These are phyloP conservation scores for Lamproptera curius DNA, from an alignment of 2,888 invertebrate species.

Conservation along the genomic window DNA sequence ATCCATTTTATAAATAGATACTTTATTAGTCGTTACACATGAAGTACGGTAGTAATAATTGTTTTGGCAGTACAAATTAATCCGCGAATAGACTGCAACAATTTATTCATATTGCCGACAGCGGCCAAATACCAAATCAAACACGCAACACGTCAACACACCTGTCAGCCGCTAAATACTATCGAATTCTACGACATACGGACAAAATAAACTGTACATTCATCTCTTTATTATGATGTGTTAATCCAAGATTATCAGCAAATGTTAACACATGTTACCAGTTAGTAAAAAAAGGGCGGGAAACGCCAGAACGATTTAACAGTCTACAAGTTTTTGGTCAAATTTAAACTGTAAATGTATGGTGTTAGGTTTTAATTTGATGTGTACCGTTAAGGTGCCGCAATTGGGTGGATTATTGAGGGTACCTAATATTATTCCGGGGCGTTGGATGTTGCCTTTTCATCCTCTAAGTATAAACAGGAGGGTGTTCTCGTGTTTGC, in stretches of 20 bases:
- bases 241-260: conserved; percentile 77
- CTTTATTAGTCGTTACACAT: no score
- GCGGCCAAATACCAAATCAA: conserved; percentile 36
- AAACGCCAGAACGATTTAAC: conserved; percentile 35
- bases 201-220: conserved; percentile 71
- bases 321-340: conserved; percentile 10
- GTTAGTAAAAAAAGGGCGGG: conserved; percentile 64
- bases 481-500: conserved; percentile 71
- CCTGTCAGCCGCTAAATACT: conserved; percentile 64
- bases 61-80: conserved; percentile 10
- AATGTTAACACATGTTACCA: conserved; percentile 78
- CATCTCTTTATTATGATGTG: conserved; percentile 78
- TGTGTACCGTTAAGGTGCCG: conserved; percentile 36
- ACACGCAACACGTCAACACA: conserved; percentile 59
- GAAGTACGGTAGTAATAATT: not conserved
- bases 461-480: conserved; percentile 77
- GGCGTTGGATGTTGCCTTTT: conserved; percentile 77
- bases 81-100: conserved; percentile 4
- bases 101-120: conserved; percentile 13
- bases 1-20: not conserved
- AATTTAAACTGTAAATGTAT: conserved; percentile 40
- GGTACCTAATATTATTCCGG: conserved; percentile 78
- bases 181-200: conserved; percentile 67
- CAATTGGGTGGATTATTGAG: conserved; percentile 69
- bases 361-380: conserved; percentile 40